phyloP scores from a whole-genome alignment of 2,888 invertebrate species.

The Eueremaeus valkanovi region DNA sequence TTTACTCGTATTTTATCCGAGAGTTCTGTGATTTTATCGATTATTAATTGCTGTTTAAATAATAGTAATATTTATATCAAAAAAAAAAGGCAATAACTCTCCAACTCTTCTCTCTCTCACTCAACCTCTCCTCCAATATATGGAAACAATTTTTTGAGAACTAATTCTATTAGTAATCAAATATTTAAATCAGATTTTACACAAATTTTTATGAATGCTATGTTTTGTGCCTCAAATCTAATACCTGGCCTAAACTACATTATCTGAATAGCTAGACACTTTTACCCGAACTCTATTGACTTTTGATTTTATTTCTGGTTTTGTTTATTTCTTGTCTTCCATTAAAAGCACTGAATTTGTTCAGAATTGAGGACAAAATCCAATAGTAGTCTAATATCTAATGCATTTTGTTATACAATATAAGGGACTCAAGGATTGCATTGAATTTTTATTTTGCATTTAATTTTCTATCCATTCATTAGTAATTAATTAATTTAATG shows the following conservation, averaged over 20 bases:
- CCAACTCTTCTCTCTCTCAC: background rate
- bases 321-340: conserved; percentile 5
- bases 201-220: background rate
- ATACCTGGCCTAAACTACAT: background rate
- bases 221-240: background rate
- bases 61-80: background rate
- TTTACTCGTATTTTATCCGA: background rate
- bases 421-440: too few relatives aligned
- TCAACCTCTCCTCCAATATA: background rate
- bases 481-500: background rate
- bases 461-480: too few relatives aligned
- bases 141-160: background rate
- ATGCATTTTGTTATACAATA: too few relatives aligned
- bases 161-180: background rate
- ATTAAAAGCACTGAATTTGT: background rate
- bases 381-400: too few relatives aligned
- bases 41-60: background rate
- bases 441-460: too few relatives aligned
- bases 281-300: background rate
- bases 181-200: background rate
- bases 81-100: conserved; percentile 1
- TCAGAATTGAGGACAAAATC: too few relatives aligned
- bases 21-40: conserved; percentile 17
- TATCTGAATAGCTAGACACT: background rate
- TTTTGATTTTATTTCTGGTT: background rate